A percentile compares a stretch with the other conserved stretches of the same genome.
Conservation (phyloP, 1,140 invertebrate species). For the Helicoverpa zea region DNA sequence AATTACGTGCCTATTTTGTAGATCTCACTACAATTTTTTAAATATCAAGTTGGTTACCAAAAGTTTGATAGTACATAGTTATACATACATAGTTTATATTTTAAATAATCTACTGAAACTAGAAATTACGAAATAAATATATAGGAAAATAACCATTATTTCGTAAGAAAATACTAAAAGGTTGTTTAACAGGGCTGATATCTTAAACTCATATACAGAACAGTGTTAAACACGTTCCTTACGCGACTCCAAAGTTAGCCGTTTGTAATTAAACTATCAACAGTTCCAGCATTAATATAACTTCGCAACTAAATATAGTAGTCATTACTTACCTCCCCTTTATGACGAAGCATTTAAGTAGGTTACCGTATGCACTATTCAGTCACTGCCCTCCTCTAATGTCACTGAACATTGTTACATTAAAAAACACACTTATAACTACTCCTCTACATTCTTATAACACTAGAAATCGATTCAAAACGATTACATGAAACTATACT, state of each 20-base stretch:
- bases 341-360: constrained; percentile 74
- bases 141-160: too few relatives aligned
- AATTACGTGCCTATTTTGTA: too few relatives aligned
- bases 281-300: constrained; percentile 35
- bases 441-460: constrained; percentile 27
- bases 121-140: too few relatives aligned
- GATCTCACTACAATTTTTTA: too few relatives aligned
- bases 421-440: constrained; percentile 46
- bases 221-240: not conserved
- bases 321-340: constrained; percentile 72
- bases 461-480: constrained; percentile 28
- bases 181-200: too few relatives aligned
- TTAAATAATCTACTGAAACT: too few relatives aligned
- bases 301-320: constrained; percentile 58
- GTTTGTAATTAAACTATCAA: constrained; percentile 9
- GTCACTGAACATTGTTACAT: constrained; percentile 59
- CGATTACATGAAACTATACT: constrained; percentile 20
- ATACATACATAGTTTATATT: too few relatives aligned
- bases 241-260: not conserved
- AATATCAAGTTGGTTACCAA: too few relatives aligned
- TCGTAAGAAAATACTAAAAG: too few relatives aligned
- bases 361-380: constrained; percentile 72
- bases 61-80: too few relatives aligned
- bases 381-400: constrained; percentile 62
- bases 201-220: not conserved